These are phyloP conservation scores for Battus philenor DNA, from an alignment of 1,140 invertebrate species.

Conservation along the genomic window DNA sequence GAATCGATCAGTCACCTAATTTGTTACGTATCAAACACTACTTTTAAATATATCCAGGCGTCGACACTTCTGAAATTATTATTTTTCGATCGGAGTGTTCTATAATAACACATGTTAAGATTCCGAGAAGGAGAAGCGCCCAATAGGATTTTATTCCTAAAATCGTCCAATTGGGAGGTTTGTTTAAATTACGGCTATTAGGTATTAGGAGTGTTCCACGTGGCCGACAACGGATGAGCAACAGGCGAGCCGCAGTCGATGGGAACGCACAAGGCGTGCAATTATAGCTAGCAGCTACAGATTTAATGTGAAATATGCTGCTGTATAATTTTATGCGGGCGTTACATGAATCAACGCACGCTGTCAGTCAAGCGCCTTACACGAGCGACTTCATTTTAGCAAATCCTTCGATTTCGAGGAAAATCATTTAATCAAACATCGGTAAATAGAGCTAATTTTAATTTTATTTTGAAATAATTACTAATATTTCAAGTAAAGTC, in stretches of 20 bases:
- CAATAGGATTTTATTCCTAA: constrained; percentile 55
- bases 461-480: too few relatives aligned
- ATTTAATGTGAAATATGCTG: constrained; percentile 34
- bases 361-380: constrained; percentile 26
- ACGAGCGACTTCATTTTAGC: constrained; percentile 18
- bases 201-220: constrained; percentile 41
- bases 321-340: constrained; percentile 37
- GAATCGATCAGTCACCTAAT: too few relatives aligned
- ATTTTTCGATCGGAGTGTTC: constrained; percentile 18
- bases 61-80: constrained; percentile 16
- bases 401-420: constrained; percentile 13
- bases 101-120: constrained; percentile 37
- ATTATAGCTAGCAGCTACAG: constrained; percentile 46
- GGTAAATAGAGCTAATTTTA: too few relatives aligned
- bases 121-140: constrained; percentile 49
- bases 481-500: too few relatives aligned
- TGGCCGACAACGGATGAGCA: constrained; percentile 53
- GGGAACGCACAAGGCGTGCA: constrained; percentile 38
- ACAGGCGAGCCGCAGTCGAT: constrained; percentile 38
- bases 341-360: constrained; percentile 45
- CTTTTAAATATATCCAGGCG: constrained; percentile 6
- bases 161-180: constrained; percentile 51
- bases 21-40: constrained; percentile 6
- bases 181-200: constrained; percentile 65
- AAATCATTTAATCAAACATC: constrained; percentile 14